Evolutionary conservation across 2,113 vertebrate species (phyloP).

Genomic region (Sitta europaea): DNA sequence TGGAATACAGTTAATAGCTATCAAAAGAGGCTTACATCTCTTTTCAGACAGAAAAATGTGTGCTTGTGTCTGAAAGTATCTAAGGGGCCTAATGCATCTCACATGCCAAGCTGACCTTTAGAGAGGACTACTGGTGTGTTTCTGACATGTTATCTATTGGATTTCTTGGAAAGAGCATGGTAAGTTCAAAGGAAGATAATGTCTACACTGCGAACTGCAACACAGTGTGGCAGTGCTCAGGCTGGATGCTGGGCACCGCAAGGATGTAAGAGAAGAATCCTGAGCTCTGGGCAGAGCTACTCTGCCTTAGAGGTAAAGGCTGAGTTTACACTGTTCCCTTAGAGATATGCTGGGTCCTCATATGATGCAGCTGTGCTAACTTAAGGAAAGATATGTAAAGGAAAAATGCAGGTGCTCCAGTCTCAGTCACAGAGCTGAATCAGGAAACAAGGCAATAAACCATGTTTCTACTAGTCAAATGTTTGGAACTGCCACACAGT

Average conservation of each 20-base stretch:
- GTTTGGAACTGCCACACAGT: not conserved
- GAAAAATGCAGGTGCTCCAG: not conserved
- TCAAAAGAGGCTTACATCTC: not conserved
- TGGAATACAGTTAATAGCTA: not conserved
- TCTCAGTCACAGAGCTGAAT: not conserved
- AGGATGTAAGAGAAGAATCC: not conserved
- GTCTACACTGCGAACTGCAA: not conserved
- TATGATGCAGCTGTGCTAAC: not conserved
- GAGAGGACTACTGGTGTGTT: not conserved
- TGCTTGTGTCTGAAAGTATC: not conserved
- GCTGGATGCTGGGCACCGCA: not conserved
- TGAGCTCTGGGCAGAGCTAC: not conserved
- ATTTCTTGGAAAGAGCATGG: not conserved
- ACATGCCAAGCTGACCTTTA: not conserved
- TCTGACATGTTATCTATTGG: not conserved
- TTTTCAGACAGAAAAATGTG: not conserved
- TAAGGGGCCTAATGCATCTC: not conserved
- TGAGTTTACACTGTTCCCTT: not conserved
- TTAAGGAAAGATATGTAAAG: not conserved
- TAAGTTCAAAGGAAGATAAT: not conserved
- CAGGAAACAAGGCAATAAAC: not conserved
- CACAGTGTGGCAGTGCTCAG: rapidly evolving
- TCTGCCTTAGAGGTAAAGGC: not conserved
- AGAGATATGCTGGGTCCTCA: not conserved
- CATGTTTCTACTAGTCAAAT: not conserved